A percentile compares a stretch with the other conserved stretches of the same genome.
Conservation (phyloP, 2,888 invertebrate genomes). For the Platynereis dumerilii region DNA sequence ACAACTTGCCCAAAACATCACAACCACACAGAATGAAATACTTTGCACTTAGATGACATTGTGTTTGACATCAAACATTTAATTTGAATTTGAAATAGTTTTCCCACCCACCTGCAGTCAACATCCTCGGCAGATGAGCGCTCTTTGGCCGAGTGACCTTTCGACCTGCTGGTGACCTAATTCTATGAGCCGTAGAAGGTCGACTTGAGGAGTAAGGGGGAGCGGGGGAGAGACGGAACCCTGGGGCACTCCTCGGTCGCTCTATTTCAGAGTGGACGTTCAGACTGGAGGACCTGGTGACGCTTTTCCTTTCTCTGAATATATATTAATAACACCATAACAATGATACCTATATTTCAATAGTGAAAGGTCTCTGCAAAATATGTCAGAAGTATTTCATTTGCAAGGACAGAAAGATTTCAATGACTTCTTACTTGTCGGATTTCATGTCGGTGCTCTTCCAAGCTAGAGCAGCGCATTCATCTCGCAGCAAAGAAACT, state of each 20-base stretch:
- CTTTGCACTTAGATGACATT: too few species aligned
- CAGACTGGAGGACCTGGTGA: slow-evolving; percentile 10
- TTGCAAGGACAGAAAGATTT: too few species aligned
- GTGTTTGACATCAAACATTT: too few species aligned
- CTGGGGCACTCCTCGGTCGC: slow-evolving; percentile 31
- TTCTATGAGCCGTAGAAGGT: slow-evolving; percentile 23
- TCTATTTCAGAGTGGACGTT: slow-evolving; percentile 6
- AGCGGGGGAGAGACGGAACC: slow-evolving; percentile 9
- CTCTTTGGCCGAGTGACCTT: slow-evolving; percentile 2
- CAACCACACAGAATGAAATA: too few species aligned
- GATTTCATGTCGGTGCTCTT: slow-evolving; percentile 44
- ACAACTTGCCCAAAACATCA: too few species aligned
- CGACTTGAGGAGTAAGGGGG: slow-evolving; percentile 6
- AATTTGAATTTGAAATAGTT: too few species aligned
- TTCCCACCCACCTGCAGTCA: slow-evolving; percentile 9
- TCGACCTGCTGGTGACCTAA: not conserved
- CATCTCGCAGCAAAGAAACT: slow-evolving; percentile 57
- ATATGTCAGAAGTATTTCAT: too few species aligned
- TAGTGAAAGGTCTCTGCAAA: too few species aligned
- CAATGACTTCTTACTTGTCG: slow-evolving; percentile 1
- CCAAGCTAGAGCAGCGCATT: slow-evolving; percentile 59
- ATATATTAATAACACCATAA: too few species aligned
- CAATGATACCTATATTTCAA: too few species aligned
- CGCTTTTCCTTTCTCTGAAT: slow-evolving; percentile 17
- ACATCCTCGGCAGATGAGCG: not conserved